These are phyloP conservation scores for Cheilinus undulatus DNA, from an alignment of 2,113 vertebrate genomes.

Conservation along the genomic window DNA sequence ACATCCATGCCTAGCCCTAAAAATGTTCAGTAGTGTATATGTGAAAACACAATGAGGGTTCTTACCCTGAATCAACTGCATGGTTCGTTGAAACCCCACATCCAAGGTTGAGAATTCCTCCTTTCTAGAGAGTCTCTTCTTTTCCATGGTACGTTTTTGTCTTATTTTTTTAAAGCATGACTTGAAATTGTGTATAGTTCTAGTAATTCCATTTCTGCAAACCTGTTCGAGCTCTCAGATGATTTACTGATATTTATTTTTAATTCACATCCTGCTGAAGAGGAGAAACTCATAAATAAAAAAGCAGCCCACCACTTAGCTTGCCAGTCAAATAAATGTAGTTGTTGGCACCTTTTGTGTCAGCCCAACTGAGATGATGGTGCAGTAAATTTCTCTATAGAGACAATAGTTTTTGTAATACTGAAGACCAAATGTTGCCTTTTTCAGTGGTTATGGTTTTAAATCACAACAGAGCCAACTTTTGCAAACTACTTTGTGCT, in stretches of 20 bases:
- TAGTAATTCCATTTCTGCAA: conserved; percentile 57
- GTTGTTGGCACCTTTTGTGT: not conserved
- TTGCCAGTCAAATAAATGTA: conserved; percentile 22
- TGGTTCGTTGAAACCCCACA: conserved; percentile 14
- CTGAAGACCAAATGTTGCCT: conserved; percentile 71
- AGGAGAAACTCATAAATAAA: conserved; percentile 40
- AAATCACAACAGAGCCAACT: conserved; percentile 33
- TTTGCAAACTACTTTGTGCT: too few relatives aligned
- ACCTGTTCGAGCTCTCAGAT: conserved; percentile 54
- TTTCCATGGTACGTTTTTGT: conserved; percentile 64
- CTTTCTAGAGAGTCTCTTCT: conserved; percentile 22
- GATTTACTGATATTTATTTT: conserved; percentile 78
- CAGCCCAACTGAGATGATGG: too few relatives aligned
- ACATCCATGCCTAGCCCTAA: too few relatives aligned
- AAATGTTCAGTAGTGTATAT: too few relatives aligned
- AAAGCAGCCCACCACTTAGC: conserved; percentile 35
- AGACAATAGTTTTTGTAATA: conserved; percentile 14
- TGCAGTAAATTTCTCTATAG: too few relatives aligned
- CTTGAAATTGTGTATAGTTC: conserved; percentile 70
- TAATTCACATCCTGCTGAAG: conserved; percentile 79
- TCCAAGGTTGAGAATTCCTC: conserved; percentile 22
- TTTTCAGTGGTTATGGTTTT: conserved; percentile 33
- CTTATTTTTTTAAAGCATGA: conserved; percentile 61
- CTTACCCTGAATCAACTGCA: conserved; percentile 35
- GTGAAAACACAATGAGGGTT: too few relatives aligned